Evolutionary conservation across 2,113 vertebrate genomes (phyloP).

Genomic region (Gallinago jamesoni): DNA sequence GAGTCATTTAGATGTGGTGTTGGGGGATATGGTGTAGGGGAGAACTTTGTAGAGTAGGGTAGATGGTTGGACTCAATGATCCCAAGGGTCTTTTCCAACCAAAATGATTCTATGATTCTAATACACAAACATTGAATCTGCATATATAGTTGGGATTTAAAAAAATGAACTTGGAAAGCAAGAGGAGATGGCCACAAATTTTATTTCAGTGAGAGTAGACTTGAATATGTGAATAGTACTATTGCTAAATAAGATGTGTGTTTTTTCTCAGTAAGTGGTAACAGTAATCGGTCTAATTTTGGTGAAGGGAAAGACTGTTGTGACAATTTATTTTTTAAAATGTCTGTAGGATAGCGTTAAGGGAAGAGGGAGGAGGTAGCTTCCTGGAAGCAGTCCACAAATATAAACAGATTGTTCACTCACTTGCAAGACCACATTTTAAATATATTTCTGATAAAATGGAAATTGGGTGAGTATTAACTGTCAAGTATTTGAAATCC

Average conservation of each 20-base stretch:
- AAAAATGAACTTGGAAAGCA: background rate
- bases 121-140: background rate
- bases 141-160: background rate
- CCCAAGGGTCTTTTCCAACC: too few relatives aligned
- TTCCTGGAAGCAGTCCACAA: background rate
- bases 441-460: background rate
- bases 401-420: background rate
- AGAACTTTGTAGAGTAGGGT: too few relatives aligned
- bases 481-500: background rate
- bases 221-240: background rate
- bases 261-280: background rate
- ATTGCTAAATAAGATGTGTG: background rate
- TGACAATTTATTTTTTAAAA: background rate
- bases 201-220: background rate
- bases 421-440: background rate
- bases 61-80: too few relatives aligned
- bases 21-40: too few relatives aligned
- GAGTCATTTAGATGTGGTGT: too few relatives aligned
- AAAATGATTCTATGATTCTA: background rate
- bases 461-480: background rate
- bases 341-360: background rate
- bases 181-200: background rate
- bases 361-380: background rate
- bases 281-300: background rate
- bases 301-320: background rate